A percentile compares a stretch with the other conserved stretches of the same genome.
Conservation (phyloP, 2,113 vertebrate genomes). For the Dipodomys stephensi region DNA sequence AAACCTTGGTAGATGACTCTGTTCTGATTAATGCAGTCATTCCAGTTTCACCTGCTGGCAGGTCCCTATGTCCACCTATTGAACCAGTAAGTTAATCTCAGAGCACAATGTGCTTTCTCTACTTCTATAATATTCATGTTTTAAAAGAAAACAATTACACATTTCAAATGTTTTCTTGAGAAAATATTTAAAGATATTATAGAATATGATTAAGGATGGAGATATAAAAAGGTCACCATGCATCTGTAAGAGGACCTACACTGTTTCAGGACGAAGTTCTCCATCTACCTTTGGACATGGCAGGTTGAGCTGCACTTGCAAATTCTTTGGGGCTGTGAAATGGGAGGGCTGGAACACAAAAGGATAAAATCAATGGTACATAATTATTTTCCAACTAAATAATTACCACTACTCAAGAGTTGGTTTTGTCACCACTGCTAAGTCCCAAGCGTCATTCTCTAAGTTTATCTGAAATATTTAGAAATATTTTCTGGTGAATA, state of each 20-base stretch:
- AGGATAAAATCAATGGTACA: neutral
- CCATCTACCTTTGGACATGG: neutral
- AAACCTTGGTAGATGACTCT: slow-evolving; percentile 7
- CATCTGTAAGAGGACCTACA: neutral
- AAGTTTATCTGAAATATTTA: neutral
- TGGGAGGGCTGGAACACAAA: too few relatives aligned
- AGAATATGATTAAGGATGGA: neutral
- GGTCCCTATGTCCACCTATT: neutral
- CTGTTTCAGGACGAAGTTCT: neutral
- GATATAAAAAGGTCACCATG: neutral
- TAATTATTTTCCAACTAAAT: neutral
- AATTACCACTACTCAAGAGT: neutral
- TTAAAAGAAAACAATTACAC: slow-evolving; percentile 31
- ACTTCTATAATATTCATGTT: slow-evolving; percentile 28
- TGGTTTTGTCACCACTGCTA: neutral
- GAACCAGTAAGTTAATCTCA: slow-evolving; percentile 50
- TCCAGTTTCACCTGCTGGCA: slow-evolving; percentile 9
- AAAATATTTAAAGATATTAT: slow-evolving; percentile 20
- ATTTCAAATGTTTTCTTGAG: slow-evolving; percentile 28
- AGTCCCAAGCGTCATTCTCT: neutral
- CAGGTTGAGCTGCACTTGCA: neutral
- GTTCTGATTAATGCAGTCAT: neutral
- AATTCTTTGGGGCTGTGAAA: neutral
- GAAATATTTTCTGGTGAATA: neutral
- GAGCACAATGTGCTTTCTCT: neutral